Evolutionary conservation across 1,140 invertebrate species (phyloP).

Genomic region (Apis florea): DNA sequence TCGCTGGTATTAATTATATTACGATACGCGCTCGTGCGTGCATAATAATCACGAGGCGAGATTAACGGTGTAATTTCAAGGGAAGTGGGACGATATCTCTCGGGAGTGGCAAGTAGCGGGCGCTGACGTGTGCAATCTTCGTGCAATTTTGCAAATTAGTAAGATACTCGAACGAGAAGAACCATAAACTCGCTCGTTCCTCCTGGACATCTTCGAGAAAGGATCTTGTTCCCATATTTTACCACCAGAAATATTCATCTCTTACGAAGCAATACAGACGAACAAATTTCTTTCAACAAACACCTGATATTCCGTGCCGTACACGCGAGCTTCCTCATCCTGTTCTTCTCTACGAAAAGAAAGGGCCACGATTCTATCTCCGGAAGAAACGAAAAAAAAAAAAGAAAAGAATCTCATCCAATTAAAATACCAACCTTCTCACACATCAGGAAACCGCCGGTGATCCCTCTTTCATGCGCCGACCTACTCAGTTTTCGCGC

Average conservation of each 20-base stretch:
- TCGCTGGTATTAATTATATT: not conserved
- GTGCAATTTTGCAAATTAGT: conserved; percentile 15
- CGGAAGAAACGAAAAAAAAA: not conserved
- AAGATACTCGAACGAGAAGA: not conserved
- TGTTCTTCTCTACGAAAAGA: no score
- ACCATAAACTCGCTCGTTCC: not conserved
- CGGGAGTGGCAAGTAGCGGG: not conserved
- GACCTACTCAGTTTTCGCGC: not conserved
- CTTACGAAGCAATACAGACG: no score
- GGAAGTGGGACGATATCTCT: conserved; percentile 24
- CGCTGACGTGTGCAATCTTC: conserved; percentile 3
- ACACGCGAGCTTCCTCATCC: no score
- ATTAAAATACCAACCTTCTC: not conserved
- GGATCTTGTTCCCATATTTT: not conserved
- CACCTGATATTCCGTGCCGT: no score
- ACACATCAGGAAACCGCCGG: not conserved
- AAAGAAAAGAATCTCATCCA: not conserved
- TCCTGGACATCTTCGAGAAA: not conserved
- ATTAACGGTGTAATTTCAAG: conserved; percentile 3
- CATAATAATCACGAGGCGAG: not conserved
- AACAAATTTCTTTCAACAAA: no score
- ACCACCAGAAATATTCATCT: no score
- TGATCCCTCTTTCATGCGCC: not conserved
- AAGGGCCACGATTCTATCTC: no score
- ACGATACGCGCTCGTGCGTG: conserved; percentile 9